These are phyloP conservation scores for Naso thynnoides DNA, from an alignment of 2,797 vertebrate genomes.

Conservation along the genomic window DNA sequence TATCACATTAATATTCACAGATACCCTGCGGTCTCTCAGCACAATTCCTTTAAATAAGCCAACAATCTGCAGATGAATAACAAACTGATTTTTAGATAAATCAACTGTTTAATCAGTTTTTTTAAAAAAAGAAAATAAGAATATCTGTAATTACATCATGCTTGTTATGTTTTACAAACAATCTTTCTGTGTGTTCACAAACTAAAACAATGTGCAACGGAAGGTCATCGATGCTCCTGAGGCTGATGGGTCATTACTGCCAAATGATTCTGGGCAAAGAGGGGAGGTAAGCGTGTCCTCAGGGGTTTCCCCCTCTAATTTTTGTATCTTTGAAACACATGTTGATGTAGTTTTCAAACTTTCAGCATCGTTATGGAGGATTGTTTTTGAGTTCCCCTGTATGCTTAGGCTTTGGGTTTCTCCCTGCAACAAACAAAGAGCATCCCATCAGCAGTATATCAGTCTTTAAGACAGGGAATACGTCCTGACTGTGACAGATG, in stretches of 20 bases:
- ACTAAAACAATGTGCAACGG: constrained; percentile 45
- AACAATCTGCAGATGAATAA: no score
- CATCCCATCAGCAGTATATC: constrained; percentile 22
- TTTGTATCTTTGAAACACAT: constrained; percentile 66
- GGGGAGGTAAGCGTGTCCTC: constrained; percentile 39
- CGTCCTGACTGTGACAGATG: constrained; percentile 38
- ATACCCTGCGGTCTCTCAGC: no score
- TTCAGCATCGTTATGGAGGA: constrained; percentile 30
- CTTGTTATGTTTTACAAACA: constrained; percentile 27
- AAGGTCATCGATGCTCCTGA: constrained; percentile 35
- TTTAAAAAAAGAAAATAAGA: constrained; percentile 6
- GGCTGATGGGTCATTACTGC: constrained; percentile 70
- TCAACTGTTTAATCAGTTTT: constrained; percentile 13
- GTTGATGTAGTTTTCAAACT: constrained; percentile 40
- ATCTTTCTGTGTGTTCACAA: constrained; percentile 31
- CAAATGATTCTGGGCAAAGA: constrained; percentile 69
- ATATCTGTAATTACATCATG: constrained; percentile 9
- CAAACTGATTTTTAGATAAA: background rate
- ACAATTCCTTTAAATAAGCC: background rate
- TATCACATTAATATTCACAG: no score
- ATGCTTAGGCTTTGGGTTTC: constrained; percentile 16
- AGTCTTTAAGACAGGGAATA: constrained; percentile 19
- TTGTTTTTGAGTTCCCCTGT: background rate
- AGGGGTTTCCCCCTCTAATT: constrained; percentile 52
- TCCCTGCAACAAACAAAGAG: constrained; percentile 15